phyloP scores from a whole-genome alignment of 2,113 vertebrate species.

The Oplegnathus fasciatus region DNA sequence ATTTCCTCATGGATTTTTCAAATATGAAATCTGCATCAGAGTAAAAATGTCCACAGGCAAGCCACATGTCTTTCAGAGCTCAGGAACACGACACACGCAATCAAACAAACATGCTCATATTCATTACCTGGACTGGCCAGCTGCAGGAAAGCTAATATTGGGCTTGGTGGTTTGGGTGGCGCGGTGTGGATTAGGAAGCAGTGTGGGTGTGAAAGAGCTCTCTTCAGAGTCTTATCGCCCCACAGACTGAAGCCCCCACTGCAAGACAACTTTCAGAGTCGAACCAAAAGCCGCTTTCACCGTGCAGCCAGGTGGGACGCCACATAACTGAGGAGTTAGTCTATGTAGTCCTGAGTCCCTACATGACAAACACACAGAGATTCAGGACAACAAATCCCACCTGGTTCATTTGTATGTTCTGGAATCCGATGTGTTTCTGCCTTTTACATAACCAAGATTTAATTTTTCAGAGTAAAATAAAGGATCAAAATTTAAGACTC shows the following conservation, averaged over 20 bases:
- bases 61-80: not conserved
- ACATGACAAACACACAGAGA: conserved; percentile 8
- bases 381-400: conserved; percentile 13
- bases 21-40: not conserved
- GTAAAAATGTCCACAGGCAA: not conserved
- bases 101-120: conserved; percentile 70
- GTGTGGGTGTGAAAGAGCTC: conserved; percentile 69
- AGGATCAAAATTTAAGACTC: not conserved
- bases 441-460: not conserved
- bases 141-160: conserved; percentile 80
- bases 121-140: conserved; percentile 47
- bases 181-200: conserved; percentile 65
- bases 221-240: conserved; percentile 69
- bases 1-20: not conserved
- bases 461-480: not conserved
- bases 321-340: not conserved
- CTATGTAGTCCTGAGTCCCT: not conserved
- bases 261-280: conserved; percentile 26
- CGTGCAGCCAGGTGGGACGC: conserved; percentile 37
- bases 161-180: conserved; percentile 68
- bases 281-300: conserved; percentile 65
- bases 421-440: not conserved
- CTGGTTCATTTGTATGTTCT: not conserved
- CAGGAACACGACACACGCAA: conserved; percentile 44
- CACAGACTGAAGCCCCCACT: conserved; percentile 10